These are phyloP conservation scores for Aleiodes alternator DNA, from an alignment of 2,888 invertebrate genomes.

Conservation along the genomic window DNA sequence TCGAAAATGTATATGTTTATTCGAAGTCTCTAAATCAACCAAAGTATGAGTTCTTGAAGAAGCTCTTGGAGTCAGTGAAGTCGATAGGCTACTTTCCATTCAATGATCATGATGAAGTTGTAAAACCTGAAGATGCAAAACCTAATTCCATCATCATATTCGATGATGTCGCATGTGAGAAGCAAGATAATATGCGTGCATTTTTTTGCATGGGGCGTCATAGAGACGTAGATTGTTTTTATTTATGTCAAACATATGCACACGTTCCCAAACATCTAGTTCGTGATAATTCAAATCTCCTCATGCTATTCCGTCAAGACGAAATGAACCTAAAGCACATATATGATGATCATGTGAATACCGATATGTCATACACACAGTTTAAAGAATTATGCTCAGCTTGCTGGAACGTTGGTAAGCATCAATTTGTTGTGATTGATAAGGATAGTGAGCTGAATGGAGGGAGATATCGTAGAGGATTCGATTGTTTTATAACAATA, in stretches of 20 bases:
- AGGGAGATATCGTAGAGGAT: conserved; percentile 55
- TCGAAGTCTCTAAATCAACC: too few relatives aligned
- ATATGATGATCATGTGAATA: conserved; percentile 58
- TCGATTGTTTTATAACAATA: conserved; percentile 44
- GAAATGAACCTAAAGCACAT: conserved; percentile 56
- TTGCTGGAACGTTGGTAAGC: conserved; percentile 52
- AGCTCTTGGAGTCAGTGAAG: too few relatives aligned
- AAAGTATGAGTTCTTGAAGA: too few relatives aligned
- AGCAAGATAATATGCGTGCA: too few relatives aligned
- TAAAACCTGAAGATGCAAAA: too few relatives aligned
- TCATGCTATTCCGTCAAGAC: conserved; percentile 58
- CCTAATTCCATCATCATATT: too few relatives aligned
- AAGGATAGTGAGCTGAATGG: conserved; percentile 33
- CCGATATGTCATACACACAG: conserved; percentile 53
- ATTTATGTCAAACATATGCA: conserved; percentile 58
- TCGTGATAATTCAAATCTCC: conserved; percentile 56
- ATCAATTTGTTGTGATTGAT: background rate
- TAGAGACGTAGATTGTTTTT: conserved; percentile 54
- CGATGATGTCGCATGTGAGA: too few relatives aligned
- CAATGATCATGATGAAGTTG: too few relatives aligned
- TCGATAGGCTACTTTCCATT: too few relatives aligned
- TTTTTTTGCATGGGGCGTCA: too few relatives aligned
- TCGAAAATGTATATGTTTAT: too few relatives aligned
- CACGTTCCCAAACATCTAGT: conserved; percentile 57
- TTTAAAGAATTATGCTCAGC: conserved; percentile 53